phyloP scores from a whole-genome alignment of 2,797 vertebrate genomes.

The Sebastes kiyomatsui region DNA sequence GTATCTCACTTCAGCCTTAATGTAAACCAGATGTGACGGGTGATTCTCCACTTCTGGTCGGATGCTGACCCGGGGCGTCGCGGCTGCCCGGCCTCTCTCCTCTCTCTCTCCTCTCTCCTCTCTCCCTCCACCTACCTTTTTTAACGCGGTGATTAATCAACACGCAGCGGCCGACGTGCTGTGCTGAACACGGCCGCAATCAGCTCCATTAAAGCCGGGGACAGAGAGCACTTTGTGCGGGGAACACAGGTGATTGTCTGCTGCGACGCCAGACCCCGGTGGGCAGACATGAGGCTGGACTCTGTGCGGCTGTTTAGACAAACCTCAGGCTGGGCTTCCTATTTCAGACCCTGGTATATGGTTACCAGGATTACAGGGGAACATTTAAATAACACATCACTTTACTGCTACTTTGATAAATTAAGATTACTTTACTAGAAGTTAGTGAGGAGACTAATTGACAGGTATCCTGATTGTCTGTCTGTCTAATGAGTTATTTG shows the following conservation, averaged over 20 bases:
- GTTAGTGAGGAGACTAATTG: background rate
- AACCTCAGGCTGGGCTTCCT: slow-evolving; percentile 71
- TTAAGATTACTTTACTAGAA: too few relatives aligned
- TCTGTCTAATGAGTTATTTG: background rate
- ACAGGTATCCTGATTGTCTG: too few relatives aligned
- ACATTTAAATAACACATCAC: background rate
- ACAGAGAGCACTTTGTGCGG: slow-evolving; percentile 82
- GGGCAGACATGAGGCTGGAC: slow-evolving; percentile 63
- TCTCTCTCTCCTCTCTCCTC: slow-evolving; percentile 31
- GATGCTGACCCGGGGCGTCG: slow-evolving; percentile 67
- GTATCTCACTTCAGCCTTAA: slow-evolving; percentile 74
- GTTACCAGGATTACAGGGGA: slow-evolving; percentile 39
- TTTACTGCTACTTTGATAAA: background rate
- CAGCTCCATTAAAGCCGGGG: slow-evolving; percentile 57
- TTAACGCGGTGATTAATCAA: slow-evolving; percentile 83
- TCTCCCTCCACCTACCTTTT: slow-evolving; percentile 35
- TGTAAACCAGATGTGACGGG: slow-evolving; percentile 76
- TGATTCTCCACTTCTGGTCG: slow-evolving; percentile 58
- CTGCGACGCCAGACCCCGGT: slow-evolving; percentile 44
- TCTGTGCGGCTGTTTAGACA: slow-evolving; percentile 79
- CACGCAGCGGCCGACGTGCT: slow-evolving; percentile 65
- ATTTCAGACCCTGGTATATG: slow-evolving; percentile 52
- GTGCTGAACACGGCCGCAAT: slow-evolving; percentile 57
- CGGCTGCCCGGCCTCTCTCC: slow-evolving; percentile 43
- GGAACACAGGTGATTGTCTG: slow-evolving; percentile 80